Evolutionary conservation across 1,140 invertebrate species (phyloP).

Genomic region (Musca vetustissima): DNA sequence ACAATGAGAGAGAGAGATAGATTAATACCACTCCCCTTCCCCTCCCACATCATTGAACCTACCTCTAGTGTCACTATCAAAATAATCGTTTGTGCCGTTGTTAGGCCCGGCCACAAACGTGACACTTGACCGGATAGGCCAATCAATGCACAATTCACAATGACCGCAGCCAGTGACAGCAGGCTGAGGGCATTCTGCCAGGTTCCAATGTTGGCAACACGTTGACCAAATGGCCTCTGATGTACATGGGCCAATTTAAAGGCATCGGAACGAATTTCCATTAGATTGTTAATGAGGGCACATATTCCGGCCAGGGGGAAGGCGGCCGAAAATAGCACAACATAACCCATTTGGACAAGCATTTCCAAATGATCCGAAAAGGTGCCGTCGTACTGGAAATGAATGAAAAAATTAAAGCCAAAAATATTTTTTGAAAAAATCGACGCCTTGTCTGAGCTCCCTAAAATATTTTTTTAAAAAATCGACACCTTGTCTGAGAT

Average conservation of each 20-base stretch:
- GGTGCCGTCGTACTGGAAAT: conserved; percentile 80
- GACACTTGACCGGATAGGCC: conserved; percentile 89
- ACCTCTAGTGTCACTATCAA: conserved; percentile 84
- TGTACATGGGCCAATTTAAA: conserved; percentile 95
- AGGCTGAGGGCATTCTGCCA: conserved; percentile 96
- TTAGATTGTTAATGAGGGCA: conserved; percentile 90
- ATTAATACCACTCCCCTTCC: background rate
- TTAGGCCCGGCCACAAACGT: conserved; percentile 83
- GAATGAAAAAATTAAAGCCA: too few species aligned
- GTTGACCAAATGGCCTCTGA: conserved; percentile 87
- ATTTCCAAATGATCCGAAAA: conserved; percentile 98
- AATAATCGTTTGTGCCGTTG: conserved; percentile 81
- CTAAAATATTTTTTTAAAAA: background rate
- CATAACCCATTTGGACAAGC: conserved; percentile 96
- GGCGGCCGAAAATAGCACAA: conserved; percentile 93
- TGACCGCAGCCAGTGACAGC: conserved; percentile 88
- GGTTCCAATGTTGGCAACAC: conserved; percentile 92
- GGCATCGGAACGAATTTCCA: conserved; percentile 92
- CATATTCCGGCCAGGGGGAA: conserved; percentile 93
- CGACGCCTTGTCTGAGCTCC: too few species aligned
- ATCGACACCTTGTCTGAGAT: too few species aligned
- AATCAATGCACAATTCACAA: conserved; percentile 94
- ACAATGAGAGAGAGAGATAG: background rate
- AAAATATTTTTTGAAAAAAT: too few species aligned
- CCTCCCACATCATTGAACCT: too few species aligned